These are phyloP conservation scores for Chymomyza caudatula DNA, from an alignment of 2,888 invertebrate genomes.

Conservation along the genomic window DNA sequence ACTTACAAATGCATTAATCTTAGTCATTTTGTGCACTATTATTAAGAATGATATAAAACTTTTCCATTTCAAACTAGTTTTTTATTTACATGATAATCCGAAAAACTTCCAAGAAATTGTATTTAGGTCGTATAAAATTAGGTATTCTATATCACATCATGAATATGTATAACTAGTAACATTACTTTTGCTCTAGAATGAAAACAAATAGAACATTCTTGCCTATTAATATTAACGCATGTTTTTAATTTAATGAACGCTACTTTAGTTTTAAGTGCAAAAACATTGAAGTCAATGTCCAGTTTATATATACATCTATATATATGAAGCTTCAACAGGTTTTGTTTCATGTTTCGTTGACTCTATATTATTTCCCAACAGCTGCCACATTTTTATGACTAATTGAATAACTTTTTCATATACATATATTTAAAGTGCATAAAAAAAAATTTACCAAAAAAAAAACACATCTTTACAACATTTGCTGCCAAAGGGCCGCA, in stretches of 20 bases:
- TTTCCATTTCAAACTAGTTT: neutral
- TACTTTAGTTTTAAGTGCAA: too few species aligned
- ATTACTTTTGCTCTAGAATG: too few species aligned
- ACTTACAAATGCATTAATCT: neutral
- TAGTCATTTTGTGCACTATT: neutral
- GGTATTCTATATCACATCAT: too few species aligned
- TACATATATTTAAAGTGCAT: neutral
- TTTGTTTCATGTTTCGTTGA: neutral
- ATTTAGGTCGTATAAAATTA: too few species aligned
- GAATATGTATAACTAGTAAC: too few species aligned
- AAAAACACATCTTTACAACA: neutral
- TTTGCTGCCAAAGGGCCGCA: neutral
- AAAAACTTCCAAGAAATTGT: neutral
- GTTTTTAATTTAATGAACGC: too few species aligned
- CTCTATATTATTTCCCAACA: neutral
- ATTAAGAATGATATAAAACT: neutral
- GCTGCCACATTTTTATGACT: neutral
- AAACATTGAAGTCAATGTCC: too few species aligned
- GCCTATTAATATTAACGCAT: too few species aligned
- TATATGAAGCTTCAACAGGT: constrained; percentile 3
- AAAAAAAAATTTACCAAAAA: neutral
- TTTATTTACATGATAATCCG: neutral
- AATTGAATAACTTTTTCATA: neutral
- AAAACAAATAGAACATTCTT: too few species aligned
- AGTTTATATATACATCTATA: too few species aligned